phyloP scores from a whole-genome alignment of 2,797 vertebrate species.

The Rousettus madagascariensis region DNA sequence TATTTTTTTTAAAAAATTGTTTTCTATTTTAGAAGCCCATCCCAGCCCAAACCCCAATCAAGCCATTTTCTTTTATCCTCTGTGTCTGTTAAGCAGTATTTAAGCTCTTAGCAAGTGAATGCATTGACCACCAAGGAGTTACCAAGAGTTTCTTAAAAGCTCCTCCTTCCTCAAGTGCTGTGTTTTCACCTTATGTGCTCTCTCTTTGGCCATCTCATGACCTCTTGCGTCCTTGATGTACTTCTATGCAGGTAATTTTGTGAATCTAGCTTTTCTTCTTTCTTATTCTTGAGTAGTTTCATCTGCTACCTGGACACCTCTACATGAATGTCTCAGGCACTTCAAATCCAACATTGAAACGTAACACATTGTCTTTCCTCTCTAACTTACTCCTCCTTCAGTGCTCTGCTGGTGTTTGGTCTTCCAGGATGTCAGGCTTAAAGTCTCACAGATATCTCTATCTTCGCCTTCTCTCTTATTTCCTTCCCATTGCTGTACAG shows the following conservation, averaged over 20 bases:
- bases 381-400: neutral
- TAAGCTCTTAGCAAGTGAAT: neutral
- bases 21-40: neutral
- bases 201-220: neutral
- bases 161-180: neutral
- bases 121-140: neutral
- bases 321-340: neutral
- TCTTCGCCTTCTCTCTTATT: too few relatives aligned
- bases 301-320: neutral
- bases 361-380: neutral
- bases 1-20: neutral
- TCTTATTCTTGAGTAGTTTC: neutral
- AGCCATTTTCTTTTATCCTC: neutral
- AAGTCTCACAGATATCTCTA: neutral
- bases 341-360: neutral
- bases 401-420: neutral
- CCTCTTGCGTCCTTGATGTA: neutral
- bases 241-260: neutral
- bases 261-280: neutral
- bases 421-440: neutral
- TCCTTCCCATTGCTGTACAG: too few relatives aligned
- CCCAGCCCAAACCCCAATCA: neutral
- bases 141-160: neutral
- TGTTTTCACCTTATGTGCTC: neutral
- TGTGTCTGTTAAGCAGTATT: neutral